phyloP scores from a whole-genome alignment of 2,113 vertebrate genomes.

The Dicrurus megarhynchus region DNA sequence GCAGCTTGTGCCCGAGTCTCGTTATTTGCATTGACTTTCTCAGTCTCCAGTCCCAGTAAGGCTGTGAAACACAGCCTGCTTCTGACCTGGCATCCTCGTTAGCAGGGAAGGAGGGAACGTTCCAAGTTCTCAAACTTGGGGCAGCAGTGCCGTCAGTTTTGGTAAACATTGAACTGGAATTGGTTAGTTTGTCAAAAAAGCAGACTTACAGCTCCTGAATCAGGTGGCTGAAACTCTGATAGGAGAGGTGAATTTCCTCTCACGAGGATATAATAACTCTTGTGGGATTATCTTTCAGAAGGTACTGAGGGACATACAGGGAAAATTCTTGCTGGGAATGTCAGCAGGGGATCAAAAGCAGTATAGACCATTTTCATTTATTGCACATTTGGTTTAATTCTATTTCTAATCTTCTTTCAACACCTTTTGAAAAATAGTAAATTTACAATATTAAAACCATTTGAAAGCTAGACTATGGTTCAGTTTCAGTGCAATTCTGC shows the following conservation, averaged over 20 bases:
- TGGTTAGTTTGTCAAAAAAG: neutral
- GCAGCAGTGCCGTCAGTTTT: neutral
- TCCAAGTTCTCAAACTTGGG: neutral
- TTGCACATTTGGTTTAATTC: neutral
- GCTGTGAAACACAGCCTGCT: neutral
- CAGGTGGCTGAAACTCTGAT: neutral
- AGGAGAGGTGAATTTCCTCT: neutral
- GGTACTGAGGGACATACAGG: neutral
- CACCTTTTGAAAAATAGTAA: neutral
- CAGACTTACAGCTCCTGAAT: neutral
- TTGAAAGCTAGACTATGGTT: neutral
- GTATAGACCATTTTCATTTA: neutral
- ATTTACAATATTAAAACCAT: neutral
- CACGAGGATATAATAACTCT: neutral
- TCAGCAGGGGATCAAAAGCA: neutral
- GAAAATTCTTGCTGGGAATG: neutral
- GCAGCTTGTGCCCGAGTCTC: neutral
- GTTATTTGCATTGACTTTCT: neutral
- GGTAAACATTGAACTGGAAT: neutral
- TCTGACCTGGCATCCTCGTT: neutral
- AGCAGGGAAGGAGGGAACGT: neutral
- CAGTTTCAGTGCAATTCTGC: conserved; percentile 12
- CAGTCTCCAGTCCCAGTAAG: neutral
- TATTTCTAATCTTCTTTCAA: neutral
- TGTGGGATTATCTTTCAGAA: neutral